Percentiles rank a stretch among this genome's conserved stretches.
phyloP scores from a whole-genome alignment of 2,888 invertebrate species.

The Athetis lepigone region DNA sequence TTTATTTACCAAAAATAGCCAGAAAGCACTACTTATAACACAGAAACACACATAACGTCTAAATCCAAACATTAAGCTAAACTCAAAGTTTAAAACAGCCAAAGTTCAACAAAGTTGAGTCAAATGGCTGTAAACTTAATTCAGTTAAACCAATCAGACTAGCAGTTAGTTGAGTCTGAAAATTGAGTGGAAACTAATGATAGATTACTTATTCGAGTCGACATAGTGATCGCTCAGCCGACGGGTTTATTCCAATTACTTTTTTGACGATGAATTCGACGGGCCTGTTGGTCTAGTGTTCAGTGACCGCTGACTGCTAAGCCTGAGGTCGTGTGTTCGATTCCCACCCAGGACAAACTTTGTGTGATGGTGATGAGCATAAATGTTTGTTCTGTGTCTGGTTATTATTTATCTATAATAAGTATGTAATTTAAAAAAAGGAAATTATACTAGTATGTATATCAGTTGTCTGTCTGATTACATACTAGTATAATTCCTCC shows the following conservation, averaged over 20 bases:
- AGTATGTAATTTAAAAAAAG: too few species aligned
- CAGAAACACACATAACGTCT: constrained; percentile 1
- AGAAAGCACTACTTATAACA: background rate
- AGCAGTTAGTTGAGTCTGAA: constrained; percentile 54
- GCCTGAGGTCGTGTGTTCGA: too few species aligned
- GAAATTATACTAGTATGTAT: too few species aligned
- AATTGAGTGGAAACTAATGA: constrained; percentile 56
- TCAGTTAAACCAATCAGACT: constrained; percentile 45
- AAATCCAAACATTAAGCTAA: constrained; percentile 30
- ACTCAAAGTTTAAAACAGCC: constrained; percentile 37
- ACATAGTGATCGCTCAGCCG: constrained; percentile 36
- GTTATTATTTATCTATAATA: too few species aligned
- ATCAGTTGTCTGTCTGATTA: too few species aligned
- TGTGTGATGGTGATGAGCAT: too few species aligned
- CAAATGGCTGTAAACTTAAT: constrained; percentile 51
- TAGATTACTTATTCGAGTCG: constrained; percentile 30
- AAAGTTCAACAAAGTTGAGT: constrained; percentile 48
- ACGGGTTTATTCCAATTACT: constrained; percentile 61
- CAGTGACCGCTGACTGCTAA: too few species aligned
- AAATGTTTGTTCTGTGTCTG: too few species aligned
- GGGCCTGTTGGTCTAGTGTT: too few species aligned
- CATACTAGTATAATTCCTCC: too few species aligned
- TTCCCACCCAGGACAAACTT: too few species aligned
- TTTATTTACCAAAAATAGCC: background rate
- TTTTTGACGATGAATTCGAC: too few species aligned